Percentiles rank a stretch among this genome's conserved stretches.
These are phyloP conservation scores for Morone saxatilis DNA, from an alignment of 2,113 vertebrate genomes.

Conservation along the genomic window DNA sequence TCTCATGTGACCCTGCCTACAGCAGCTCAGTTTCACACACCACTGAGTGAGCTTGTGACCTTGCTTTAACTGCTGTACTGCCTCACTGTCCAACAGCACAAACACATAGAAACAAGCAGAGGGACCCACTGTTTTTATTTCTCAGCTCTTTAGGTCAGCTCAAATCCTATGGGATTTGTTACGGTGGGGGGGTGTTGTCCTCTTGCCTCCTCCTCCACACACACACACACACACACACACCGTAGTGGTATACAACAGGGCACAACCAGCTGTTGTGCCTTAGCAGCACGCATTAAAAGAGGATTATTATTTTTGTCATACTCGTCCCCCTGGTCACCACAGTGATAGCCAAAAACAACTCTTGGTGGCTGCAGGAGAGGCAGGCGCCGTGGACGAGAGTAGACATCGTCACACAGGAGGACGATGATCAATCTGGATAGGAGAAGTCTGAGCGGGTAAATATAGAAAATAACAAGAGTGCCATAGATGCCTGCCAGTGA, in stretches of 20 bases:
- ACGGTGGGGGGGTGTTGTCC: neutral
- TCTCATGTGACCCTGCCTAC: slow-evolving; percentile 48
- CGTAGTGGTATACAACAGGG: slow-evolving; percentile 31
- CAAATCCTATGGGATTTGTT: slow-evolving; percentile 44
- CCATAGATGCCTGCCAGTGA: slow-evolving; percentile 70
- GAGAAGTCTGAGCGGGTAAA: slow-evolving; percentile 70
- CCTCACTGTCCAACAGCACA: slow-evolving; percentile 7
- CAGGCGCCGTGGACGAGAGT: slow-evolving; percentile 42
- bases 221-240: neutral
- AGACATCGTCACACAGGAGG: slow-evolving; percentile 53
- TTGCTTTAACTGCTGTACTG: slow-evolving; percentile 27
- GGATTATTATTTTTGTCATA: slow-evolving; percentile 79
- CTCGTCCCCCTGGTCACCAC: slow-evolving; percentile 53
- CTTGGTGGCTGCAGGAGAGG: slow-evolving; percentile 42
- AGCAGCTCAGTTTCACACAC: slow-evolving; percentile 57
- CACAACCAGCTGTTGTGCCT: slow-evolving; percentile 73
- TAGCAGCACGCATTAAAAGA: slow-evolving; percentile 64
- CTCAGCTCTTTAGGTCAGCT: slow-evolving; percentile 27
- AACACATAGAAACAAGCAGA: neutral
- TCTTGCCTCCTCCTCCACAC: slow-evolving; percentile 1
- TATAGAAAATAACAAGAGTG: slow-evolving; percentile 80
- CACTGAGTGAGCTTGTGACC: slow-evolving; percentile 41
- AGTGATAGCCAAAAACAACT: slow-evolving; percentile 71
- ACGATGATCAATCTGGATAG: slow-evolving; percentile 71
- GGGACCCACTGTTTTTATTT: slow-evolving; percentile 16